Conservation (phyloP, 2,113 vertebrate genomes). For the Nipponia nippon region DNA sequence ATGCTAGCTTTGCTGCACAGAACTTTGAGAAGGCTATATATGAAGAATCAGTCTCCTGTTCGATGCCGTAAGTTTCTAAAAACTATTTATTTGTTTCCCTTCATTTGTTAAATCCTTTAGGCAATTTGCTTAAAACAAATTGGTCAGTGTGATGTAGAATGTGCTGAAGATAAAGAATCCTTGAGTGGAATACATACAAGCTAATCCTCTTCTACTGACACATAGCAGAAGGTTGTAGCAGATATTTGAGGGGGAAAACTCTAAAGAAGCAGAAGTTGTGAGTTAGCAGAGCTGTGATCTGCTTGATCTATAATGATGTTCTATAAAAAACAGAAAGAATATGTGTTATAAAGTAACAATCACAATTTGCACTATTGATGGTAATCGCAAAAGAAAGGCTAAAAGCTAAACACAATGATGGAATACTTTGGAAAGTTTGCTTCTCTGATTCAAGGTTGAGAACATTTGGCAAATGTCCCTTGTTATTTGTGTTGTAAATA, state of each 20-base stretch:
- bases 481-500: background rate
- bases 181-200: background rate
- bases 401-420: background rate
- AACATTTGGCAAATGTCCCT: background rate
- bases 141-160: background rate
- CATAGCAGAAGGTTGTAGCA: background rate
- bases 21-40: background rate
- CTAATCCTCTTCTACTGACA: background rate
- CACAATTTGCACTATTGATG: background rate
- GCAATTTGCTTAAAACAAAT: background rate
- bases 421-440: background rate
- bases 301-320: background rate
- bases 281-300: background rate
- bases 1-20: background rate
- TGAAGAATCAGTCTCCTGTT: background rate
- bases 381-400: background rate
- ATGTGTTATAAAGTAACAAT: background rate
- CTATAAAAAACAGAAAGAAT: background rate
- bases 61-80: background rate
- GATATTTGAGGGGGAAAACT: background rate
- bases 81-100: background rate
- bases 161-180: background rate
- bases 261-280: background rate
- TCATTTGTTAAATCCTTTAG: background rate
- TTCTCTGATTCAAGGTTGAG: background rate